phyloP scores from a whole-genome alignment of 2,888 invertebrate species.

The Brenthis ino region DNA sequence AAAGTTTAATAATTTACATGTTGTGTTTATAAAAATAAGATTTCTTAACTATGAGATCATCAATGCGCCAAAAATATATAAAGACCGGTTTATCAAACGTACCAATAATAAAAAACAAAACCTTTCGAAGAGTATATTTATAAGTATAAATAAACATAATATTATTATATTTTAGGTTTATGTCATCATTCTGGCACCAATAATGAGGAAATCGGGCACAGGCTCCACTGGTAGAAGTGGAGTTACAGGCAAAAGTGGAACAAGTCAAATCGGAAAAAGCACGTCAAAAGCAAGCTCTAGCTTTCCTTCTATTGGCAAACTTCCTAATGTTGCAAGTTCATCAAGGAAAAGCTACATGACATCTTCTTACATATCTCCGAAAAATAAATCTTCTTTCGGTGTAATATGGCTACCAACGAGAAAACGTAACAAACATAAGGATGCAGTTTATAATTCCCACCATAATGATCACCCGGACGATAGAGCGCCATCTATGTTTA shows the following conservation, averaged over 20 bases:
- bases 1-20: not conserved
- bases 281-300: slow-evolving; percentile 36
- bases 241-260: slow-evolving; percentile 8
- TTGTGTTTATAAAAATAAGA: not conserved
- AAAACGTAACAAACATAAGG: slow-evolving; percentile 61
- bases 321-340: slow-evolving; percentile 33
- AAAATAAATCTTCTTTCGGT: slow-evolving; percentile 61
- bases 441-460: slow-evolving; percentile 59
- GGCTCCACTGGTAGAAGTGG: slow-evolving; percentile 59
- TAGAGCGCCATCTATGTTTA: slow-evolving; percentile 69
- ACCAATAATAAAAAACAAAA: not conserved
- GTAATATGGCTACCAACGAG: slow-evolving; percentile 71
- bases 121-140: not conserved
- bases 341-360: slow-evolving; percentile 50
- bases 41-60: slow-evolving; percentile 5
- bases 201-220: slow-evolving; percentile 53
- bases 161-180: not conserved
- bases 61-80: not conserved
- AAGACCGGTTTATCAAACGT: not conserved
- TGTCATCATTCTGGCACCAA: slow-evolving; percentile 7
- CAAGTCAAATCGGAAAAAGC: slow-evolving; percentile 42
- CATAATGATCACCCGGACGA: slow-evolving; percentile 56
- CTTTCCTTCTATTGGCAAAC: slow-evolving; percentile 33
- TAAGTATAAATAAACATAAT: not conserved
- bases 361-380: slow-evolving; percentile 50